Base-by-base conservation (phyloP, 2,888 invertebrate species). In the Acanthoscelides obtectus region DNA sequence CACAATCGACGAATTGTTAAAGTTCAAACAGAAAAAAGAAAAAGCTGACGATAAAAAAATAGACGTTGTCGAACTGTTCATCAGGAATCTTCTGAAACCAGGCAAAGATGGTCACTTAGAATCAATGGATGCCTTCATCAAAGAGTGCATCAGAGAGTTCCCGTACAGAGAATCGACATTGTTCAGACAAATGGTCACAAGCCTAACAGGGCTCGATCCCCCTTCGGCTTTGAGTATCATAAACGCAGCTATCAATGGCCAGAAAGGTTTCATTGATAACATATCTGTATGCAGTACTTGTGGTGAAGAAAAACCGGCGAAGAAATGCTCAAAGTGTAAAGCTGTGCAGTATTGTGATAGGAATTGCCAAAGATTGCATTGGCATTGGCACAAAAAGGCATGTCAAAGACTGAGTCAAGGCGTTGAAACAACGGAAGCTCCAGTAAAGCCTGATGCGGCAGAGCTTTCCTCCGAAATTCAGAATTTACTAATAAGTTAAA, bases 301-400 rank as follows among this genome's bases (percentile, higher is more conserved):
- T 81, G 94, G 94, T 0, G 94, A 96, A 80, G 94, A 95, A 79
- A 93, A 94, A 78, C 95, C 97, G 0, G 90, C 92, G 6, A 98
- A 97, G 83, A 95, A 97, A 84, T 99, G 99, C 85, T 93, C 97
- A 12, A 95, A 95, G 83, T 99, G 99, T 86, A 97, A 96, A 88
- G 90, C 90, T 72, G 96, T 96, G 70, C 93, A 94, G 83, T 99
- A 99, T 84, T 99, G 99, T 86, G 94, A 96, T 85, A 89, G 94
- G 73, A 93, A 94, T 81, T 99, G 99, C 84, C 99, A 99, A 84
- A 91, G 96, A 76, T 87, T 98, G 68, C 98, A 96, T 83, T 96
- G 96, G 96, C 94, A 94, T 81, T 91, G 94, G 81, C 96, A 96
- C 84, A 96, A 96, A 86, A 95, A 95, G 81, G 92, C 90, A 64